These are phyloP conservation scores for Apaloderma vittatum DNA, from an alignment of 2,113 vertebrate species.

Conservation along the genomic window DNA sequence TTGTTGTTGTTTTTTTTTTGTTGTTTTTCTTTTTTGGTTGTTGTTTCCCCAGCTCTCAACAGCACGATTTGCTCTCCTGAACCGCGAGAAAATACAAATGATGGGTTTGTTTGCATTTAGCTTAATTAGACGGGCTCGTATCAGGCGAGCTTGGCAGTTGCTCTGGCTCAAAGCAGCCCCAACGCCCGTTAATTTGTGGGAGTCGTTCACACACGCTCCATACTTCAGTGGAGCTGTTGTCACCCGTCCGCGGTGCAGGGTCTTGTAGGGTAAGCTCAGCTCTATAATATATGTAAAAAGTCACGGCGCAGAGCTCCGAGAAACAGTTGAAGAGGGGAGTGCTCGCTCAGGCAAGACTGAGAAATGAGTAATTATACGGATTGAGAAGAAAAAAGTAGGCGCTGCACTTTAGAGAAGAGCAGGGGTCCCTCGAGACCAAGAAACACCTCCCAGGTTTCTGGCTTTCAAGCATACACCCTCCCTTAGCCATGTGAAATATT, in stretches of 20 bases:
- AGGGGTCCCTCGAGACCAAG: not conserved
- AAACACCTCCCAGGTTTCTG: too few relatives aligned
- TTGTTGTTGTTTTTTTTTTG: too few relatives aligned
- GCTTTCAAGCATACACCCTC: too few relatives aligned
- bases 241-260: not conserved
- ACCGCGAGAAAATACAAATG: constrained; percentile 75
- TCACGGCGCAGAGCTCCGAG: not conserved
- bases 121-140: constrained; percentile 64
- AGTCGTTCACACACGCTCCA: not conserved
- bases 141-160: constrained; percentile 60
- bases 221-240: constrained; percentile 6
- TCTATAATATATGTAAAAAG: not conserved
- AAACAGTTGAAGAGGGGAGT: not conserved
- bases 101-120: constrained; percentile 80
- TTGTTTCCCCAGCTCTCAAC: constrained; percentile 64
- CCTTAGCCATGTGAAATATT: rapidly evolving
- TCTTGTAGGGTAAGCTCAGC: not conserved
- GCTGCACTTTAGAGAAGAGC: not conserved
- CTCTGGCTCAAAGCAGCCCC: constrained; percentile 50
- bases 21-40: not conserved
- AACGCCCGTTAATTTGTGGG: constrained; percentile 6
- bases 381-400: not conserved
- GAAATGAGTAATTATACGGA: not conserved
- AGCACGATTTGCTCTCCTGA: constrained; percentile 77
- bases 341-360: not conserved